Conservation (phyloP, 2,797 vertebrate genomes). For the Mionectes olivaceus region DNA sequence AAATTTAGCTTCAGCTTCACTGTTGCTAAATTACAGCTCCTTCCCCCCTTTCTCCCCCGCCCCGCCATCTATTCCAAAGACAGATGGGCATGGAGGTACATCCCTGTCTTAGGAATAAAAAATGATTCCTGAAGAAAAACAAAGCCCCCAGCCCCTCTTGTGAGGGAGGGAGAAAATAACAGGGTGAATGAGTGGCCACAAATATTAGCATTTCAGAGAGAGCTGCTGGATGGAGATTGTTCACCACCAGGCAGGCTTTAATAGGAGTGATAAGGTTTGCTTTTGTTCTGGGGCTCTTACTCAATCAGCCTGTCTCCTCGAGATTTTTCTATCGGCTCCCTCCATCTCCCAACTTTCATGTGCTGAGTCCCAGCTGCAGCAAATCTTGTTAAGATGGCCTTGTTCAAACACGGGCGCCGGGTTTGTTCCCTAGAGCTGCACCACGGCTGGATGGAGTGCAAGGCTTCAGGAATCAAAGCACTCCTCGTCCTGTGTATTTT, state of each 20-base stretch:
- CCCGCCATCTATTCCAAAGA: background rate
- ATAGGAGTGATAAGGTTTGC: conserved; percentile 54
- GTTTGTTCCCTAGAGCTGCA: conserved; percentile 60
- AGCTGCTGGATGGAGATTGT: conserved; percentile 35
- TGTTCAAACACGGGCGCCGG: conserved; percentile 43
- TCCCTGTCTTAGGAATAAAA: background rate
- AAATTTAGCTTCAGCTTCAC: background rate
- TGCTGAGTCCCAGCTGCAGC: conserved; percentile 62
- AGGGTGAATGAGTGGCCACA: background rate
- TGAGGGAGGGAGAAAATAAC: background rate
- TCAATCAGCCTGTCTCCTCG: conserved; percentile 49
- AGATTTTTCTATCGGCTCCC: background rate
- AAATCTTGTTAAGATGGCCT: conserved; percentile 45
- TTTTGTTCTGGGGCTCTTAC: conserved; percentile 60
- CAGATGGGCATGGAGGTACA: background rate
- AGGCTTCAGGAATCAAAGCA: conserved; percentile 62
- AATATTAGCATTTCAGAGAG: conserved; percentile 55
- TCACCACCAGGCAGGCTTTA: conserved; percentile 38
- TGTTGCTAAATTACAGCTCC: background rate
- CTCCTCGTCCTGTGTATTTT: conserved; percentile 66
- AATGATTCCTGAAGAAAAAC: background rate
- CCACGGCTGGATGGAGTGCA: background rate
- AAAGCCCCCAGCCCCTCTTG: background rate
- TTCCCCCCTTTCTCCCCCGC: background rate
- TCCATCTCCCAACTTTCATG: conserved; percentile 54